Evolutionary conservation across 2,113 vertebrate genomes (phyloP), one percentile per base, ranked within the genome.

Genomic region (Apodemus speciosus): DNA sequence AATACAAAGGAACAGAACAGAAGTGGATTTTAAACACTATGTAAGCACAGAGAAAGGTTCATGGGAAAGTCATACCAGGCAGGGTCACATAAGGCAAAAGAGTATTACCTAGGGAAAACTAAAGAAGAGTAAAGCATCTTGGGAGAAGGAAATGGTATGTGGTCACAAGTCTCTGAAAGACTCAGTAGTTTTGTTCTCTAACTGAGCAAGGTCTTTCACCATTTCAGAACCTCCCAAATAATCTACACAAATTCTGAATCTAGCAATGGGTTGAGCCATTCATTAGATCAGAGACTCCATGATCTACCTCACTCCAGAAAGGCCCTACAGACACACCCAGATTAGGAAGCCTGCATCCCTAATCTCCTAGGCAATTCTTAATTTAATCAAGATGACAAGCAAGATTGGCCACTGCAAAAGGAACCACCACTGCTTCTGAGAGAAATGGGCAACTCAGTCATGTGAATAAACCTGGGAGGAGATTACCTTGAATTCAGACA

Each of bases 131-230:
- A 85, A 58, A 21, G 40, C 21, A 73, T 87, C 86, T 77, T 51
- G 81, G 51, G 27, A 51, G 86, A 2, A 60, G 13, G 51, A 15
- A 75, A 88, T 18, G 40, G 20, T 7, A 60, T 4, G 0, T 23
- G 35, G 60, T 43, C 27, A 66, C 27, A 93, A 71, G 68, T 27
- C 73, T 89, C 66, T 86, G 49, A 96, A 94, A 94, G 76, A 40
- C 40, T 32, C 46, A 15, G 83, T 7, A 8, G 11, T 21, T 46
- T 32, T 30, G 9, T 32, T 9, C n/a, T 64, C 40, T 84, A 66
- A 46, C 43, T 66, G 10, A 2, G 32, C 10, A 2, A 5, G 6
- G 10, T 25, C 32, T 68, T n/a, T 11, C 32, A 25, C 43, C 23
- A 11, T 25, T 21, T 16, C 30, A n/a, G 60, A 49, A 68, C 32